Percentiles rank a stretch among this genome's conserved stretches.
phyloP scores from a whole-genome alignment of 2,113 vertebrate genomes.

The Atlantisia rogersi region DNA sequence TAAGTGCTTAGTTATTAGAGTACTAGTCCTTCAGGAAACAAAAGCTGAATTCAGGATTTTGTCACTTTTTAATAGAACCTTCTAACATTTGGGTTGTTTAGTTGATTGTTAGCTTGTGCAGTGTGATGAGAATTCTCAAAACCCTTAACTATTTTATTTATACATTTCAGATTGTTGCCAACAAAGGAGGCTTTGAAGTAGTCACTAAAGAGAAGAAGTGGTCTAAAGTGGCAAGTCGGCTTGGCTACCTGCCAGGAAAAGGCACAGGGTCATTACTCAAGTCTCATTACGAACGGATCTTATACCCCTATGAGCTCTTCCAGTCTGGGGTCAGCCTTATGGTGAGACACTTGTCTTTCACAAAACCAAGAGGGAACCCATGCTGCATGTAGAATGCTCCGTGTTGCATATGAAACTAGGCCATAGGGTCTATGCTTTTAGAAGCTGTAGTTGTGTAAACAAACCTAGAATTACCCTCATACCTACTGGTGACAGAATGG shows the following conservation, averaged over 20 bases:
- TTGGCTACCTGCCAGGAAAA: constrained; percentile 93
- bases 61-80: background rate
- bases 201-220: constrained; percentile 96
- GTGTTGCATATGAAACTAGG: background rate
- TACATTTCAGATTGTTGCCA: constrained; percentile 87
- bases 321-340: constrained; percentile 95
- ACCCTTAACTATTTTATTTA: background rate
- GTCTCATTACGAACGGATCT: constrained; percentile 92
- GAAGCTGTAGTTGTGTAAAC: background rate
- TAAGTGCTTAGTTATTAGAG: background rate
- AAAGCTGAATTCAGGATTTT: background rate
- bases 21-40: background rate
- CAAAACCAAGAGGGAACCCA: accelerated
- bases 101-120: background rate
- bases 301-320: constrained; percentile 98
- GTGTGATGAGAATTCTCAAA: background rate
- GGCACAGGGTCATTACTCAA: constrained; percentile 90
- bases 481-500: background rate
- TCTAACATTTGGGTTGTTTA: background rate
- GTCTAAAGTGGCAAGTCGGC: constrained; percentile 91
- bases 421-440: background rate
- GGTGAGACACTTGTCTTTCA: constrained; percentile 74
- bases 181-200: constrained; percentile 93
- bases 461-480: background rate
- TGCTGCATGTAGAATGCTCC: background rate